phyloP scores from a whole-genome alignment of 2,113 vertebrate genomes.

The Chlamydotis undulata region DNA sequence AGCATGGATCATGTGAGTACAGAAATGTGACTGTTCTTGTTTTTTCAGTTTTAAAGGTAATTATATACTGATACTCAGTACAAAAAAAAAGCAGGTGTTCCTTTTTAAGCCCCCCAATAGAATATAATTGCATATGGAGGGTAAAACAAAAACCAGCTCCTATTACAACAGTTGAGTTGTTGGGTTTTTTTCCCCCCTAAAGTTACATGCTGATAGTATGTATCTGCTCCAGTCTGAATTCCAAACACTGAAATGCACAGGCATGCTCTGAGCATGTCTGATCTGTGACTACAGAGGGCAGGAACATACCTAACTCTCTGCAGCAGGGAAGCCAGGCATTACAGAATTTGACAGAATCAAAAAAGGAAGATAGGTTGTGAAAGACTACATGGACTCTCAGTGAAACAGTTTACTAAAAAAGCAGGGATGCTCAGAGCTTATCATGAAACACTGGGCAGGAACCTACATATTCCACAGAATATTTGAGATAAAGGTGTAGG shows the following conservation, averaged over 20 bases:
- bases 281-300: background rate
- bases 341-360: background rate
- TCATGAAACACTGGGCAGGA: background rate
- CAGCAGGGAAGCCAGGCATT: background rate
- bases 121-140: background rate
- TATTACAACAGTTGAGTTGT: fast-evolving
- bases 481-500: background rate
- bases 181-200: background rate
- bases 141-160: background rate
- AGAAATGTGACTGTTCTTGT: background rate
- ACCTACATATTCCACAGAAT: background rate
- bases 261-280: background rate
- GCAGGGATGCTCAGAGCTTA: background rate
- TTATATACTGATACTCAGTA: background rate
- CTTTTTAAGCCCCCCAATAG: background rate
- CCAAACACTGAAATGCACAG: background rate
- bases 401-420: background rate
- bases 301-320: background rate
- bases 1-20: background rate
- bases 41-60: background rate
- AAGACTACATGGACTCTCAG: background rate
- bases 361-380: background rate
- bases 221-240: background rate
- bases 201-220: background rate
- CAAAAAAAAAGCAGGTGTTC: background rate